A percentile compares a stretch with the other conserved stretches of the same genome.
Conservation (phyloP, 2,797 vertebrate species). For the Apogon talboti region DNA sequence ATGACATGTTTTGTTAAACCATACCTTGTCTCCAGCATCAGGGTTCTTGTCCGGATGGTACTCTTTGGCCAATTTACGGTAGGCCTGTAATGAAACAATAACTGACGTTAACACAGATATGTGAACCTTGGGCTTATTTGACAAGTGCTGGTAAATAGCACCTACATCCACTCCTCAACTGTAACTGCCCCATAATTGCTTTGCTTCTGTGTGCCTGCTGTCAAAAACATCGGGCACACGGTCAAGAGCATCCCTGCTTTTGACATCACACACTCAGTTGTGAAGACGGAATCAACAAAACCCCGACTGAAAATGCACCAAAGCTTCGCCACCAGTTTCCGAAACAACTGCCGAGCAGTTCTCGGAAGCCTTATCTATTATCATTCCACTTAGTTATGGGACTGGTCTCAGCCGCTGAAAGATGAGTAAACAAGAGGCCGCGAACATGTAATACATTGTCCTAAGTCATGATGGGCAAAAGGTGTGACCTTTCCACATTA, state of each 20-base stretch:
- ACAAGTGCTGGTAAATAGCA: neutral
- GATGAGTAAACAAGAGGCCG: neutral
- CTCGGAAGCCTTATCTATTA: neutral
- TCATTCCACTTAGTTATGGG: neutral
- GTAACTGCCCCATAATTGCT: constrained; percentile 15
- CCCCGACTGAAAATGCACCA: neutral
- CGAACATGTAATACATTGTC: neutral
- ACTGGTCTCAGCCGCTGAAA: neutral
- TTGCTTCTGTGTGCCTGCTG: constrained; percentile 40
- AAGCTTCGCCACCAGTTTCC: neutral
- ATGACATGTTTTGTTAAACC: constrained; percentile 28
- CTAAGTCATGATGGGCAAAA: neutral
- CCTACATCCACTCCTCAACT: constrained; percentile 11
- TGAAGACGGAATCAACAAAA: neutral
- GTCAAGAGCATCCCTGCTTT: constrained; percentile 32
- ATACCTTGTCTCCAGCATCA: constrained; percentile 97
- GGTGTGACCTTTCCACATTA: neutral
- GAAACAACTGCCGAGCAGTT: neutral
- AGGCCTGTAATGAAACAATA: constrained; percentile 84
- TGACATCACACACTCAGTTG: constrained; percentile 28
- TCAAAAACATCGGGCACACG: constrained; percentile 65
- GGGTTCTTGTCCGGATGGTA: constrained; percentile 98
- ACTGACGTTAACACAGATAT: constrained; percentile 17
- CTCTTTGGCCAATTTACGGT: constrained; percentile 95
- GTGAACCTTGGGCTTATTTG: neutral